Evolutionary conservation across 2,113 vertebrate genomes (phyloP).

Genomic region (Cisticola juncidis): DNA sequence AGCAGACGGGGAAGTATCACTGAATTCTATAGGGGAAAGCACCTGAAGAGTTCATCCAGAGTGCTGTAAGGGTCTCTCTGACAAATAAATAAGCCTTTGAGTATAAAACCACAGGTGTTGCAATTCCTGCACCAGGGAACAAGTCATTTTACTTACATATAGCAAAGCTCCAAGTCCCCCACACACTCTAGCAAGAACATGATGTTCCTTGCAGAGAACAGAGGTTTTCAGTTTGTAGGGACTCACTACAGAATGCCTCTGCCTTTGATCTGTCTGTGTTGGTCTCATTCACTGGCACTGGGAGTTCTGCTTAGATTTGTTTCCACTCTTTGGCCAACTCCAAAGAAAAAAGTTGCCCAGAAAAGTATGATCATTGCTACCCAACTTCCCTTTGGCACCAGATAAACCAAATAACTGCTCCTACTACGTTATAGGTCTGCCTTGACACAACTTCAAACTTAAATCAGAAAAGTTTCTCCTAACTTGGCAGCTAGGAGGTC

Average conservation of each 20-base stretch:
- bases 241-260: neutral
- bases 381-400: neutral
- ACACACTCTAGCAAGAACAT: fast-evolving
- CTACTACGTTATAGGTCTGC: neutral
- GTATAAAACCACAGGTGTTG: neutral
- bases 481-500: neutral
- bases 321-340: neutral
- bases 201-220: neutral
- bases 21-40: neutral
- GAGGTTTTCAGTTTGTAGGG: neutral
- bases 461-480: neutral
- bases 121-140: neutral
- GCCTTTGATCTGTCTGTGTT: neutral
- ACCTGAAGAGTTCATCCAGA: neutral
- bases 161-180: neutral
- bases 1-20: neutral
- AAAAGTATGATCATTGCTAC: neutral
- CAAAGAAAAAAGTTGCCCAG: neutral
- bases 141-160: neutral
- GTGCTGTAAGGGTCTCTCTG: neutral
- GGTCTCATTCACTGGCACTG: neutral
- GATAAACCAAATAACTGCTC: neutral
- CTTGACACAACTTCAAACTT: neutral
- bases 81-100: neutral
- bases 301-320: neutral